Evolutionary conservation across 2,888 invertebrate species (phyloP), one percentile per base, ranked within the genome.

Genomic region (Drosophila fungiperda): DNA sequence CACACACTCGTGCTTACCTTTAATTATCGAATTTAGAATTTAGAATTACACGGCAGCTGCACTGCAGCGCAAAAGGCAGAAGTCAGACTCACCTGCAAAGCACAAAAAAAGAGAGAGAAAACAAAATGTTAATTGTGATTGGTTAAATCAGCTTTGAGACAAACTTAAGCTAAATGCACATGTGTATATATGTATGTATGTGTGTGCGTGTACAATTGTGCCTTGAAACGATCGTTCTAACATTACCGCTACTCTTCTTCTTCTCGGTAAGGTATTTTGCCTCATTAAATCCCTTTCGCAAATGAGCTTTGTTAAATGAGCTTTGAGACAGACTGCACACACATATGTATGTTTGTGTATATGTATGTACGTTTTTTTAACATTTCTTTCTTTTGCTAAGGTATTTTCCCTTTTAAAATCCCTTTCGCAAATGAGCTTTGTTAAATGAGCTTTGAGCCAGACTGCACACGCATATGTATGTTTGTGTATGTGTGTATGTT

Each of bases 51-150:
- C 61, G 72, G 61, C 73, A 69, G 58, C 60, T 65, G 66, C 68
- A 54, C 63, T 61, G 61, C 33, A 36, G 49, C 53, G 48, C 59
- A 53, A 4, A 55, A 26, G 54, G 7, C 54, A 32, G 9, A 45
- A 3, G 50, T 1, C 42, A 48, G 59, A 86, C 89, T 90, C 85
- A 89, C 89, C 89, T 90, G 90, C 59, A 90, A 88, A 52, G 73
- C 32, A 80, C 4, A 48, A 59, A 63, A 42, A 55, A 60, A 76
- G 53, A 70, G 59, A 66, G 62, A 64, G 17, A 65, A 58, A 62
- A 35, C 3, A 62, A 36, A 33, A 59, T 54, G 73, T 77, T 80
- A 80, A 70, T 80, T 45, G 62, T 65, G 54, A 64, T 71, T 77
- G 61, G 20, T 55, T 63, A 54, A 76, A 45, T 68, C 20, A 8